A percentile compares a stretch with the other conserved stretches of the same genome.
Evolutionary conservation across 2,888 invertebrate species (phyloP).

Genomic region (Rhorus exstirpatorius): DNA sequence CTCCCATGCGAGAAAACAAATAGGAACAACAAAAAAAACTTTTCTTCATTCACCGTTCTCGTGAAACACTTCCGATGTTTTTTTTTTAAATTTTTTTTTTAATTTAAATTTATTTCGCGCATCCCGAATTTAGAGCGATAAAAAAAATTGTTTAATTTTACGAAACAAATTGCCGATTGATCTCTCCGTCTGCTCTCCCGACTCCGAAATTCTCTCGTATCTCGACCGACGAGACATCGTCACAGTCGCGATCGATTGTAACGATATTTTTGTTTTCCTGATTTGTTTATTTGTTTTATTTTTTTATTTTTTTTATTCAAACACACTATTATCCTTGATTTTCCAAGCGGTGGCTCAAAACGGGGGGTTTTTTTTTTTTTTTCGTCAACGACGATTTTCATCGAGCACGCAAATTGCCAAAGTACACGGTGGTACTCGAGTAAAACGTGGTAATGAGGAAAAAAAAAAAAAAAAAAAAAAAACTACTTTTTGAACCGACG

Average conservation of each 20-base stretch:
- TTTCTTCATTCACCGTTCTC: constrained; percentile 41
- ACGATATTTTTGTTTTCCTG: neutral
- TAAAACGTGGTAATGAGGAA: too few relatives aligned
- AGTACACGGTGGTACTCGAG: too few relatives aligned
- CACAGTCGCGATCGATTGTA: neutral
- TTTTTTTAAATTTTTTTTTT: too few relatives aligned
- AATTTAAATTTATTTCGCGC: neutral
- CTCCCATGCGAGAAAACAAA: constrained; percentile 3
- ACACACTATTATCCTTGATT: constrained; percentile 25
- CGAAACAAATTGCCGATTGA: neutral
- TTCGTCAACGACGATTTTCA: neutral
- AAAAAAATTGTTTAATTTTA: neutral
- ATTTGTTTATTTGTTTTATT: neutral
- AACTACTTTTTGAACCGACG: constrained; percentile 50
- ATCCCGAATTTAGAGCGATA: neutral
- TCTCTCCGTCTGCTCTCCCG: neutral
- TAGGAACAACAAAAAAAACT: constrained; percentile 13
- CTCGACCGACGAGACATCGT: too few relatives aligned
- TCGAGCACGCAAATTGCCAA: neutral
- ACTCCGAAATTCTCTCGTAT: neutral
- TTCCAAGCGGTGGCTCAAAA: neutral
- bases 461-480: constrained; percentile 2
- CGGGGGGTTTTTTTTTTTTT: neutral
- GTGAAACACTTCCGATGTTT: constrained; percentile 36
- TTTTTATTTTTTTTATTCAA: too few relatives aligned